Percentiles rank a stretch among this genome's conserved stretches.
Evolutionary conservation across 1,140 invertebrate genomes (phyloP).

Genomic region (Drosophila obscura): DNA sequence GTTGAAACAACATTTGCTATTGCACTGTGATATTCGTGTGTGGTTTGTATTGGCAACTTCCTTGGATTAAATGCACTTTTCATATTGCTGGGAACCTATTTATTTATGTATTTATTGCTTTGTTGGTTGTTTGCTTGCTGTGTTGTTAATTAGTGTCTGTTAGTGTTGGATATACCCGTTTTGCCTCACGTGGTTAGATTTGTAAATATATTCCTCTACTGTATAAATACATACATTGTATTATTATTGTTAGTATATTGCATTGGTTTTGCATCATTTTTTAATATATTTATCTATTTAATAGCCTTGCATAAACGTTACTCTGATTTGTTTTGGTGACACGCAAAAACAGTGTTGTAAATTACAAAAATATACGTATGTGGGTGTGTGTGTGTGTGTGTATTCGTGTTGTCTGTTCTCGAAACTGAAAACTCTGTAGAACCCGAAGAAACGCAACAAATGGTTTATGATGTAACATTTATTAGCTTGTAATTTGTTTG

Average conservation of each 20-base stretch:
- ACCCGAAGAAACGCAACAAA: conserved; percentile 57
- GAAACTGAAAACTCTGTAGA: conserved; percentile 57
- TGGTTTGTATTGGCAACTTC: conserved; percentile 61
- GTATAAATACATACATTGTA: conserved; percentile 60
- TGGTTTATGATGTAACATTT: conserved; percentile 39
- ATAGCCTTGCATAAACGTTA: conserved; percentile 59
- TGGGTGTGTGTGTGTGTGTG: too few relatives aligned
- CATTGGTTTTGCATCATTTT: conserved; percentile 54
- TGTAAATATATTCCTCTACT: conserved; percentile 75
- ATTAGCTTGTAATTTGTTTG: conserved; percentile 39
- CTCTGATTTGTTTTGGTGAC: conserved; percentile 53
- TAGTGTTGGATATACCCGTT: conserved; percentile 51
- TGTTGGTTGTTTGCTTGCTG: conserved; percentile 14
- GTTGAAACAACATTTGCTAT: conserved; percentile 17
- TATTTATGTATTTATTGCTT: conserved; percentile 15
- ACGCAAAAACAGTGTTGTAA: conserved; percentile 76
- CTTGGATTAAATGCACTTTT: conserved; percentile 78
- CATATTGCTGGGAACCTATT: conserved; percentile 54
- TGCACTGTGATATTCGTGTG: conserved; percentile 19
- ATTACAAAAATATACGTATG: conserved; percentile 73
- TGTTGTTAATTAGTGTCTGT: conserved; percentile 10
- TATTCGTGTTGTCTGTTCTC: conserved; percentile 50
- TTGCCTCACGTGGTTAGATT: conserved; percentile 43
- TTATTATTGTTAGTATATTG: conserved; percentile 71
- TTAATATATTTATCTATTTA: conserved; percentile 57